These are phyloP conservation scores for Callocephalon fimbriatum DNA, from an alignment of 2,113 vertebrate species.

Conservation along the genomic window DNA sequence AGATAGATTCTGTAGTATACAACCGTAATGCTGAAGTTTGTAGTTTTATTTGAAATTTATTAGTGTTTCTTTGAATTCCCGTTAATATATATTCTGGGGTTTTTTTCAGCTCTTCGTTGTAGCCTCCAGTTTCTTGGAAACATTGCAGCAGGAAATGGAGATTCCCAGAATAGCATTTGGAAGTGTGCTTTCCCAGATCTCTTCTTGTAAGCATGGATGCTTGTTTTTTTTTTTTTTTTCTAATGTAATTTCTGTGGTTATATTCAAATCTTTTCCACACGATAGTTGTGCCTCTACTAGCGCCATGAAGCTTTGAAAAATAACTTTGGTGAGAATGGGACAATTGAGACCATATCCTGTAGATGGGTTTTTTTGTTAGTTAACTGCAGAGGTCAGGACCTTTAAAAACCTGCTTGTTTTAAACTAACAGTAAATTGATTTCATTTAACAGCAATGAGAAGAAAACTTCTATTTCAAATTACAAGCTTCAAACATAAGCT, in stretches of 20 bases:
- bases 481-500: neutral
- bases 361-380: neutral
- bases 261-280: neutral
- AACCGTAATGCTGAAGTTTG: neutral
- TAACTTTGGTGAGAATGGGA: neutral
- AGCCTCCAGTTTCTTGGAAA: conserved; percentile 97
- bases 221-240: neutral
- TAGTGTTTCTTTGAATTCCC: neutral
- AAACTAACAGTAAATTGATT: neutral
- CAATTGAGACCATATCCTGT: neutral
- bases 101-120: conserved; percentile 87
- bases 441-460: neutral
- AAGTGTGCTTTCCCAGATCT: conserved; percentile 80
- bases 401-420: neutral
- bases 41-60: neutral
- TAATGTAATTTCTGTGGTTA: neutral
- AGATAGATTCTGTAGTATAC: neutral
- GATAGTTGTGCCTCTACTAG: neutral
- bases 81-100: neutral
- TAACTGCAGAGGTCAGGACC: neutral
- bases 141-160: conserved; percentile 87
- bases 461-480: neutral
- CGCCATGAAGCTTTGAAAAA: neutral
- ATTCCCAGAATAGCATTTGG: conserved; percentile 89
- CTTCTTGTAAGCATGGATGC: conserved; percentile 78